A percentile compares a stretch with the other conserved stretches of the same genome.
phyloP scores from a whole-genome alignment of 2,113 vertebrate genomes.

The Egretta garzetta region DNA sequence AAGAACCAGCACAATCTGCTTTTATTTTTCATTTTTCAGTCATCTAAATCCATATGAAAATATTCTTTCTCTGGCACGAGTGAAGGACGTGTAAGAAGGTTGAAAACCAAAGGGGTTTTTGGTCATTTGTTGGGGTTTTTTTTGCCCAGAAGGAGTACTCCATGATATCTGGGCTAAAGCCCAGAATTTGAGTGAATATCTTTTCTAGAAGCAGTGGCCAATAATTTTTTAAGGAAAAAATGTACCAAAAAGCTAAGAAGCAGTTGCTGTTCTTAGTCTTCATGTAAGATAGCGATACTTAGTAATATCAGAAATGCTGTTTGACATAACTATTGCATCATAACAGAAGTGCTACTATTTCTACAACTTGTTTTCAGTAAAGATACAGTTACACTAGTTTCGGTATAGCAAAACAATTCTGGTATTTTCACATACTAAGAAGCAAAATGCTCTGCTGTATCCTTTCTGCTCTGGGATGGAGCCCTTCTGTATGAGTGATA shows the following conservation, averaged over 20 bases:
- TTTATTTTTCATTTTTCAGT: not conserved
- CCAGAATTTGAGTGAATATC: not conserved
- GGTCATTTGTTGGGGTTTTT: accelerated
- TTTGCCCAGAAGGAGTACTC: not conserved
- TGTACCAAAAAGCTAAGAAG: not conserved
- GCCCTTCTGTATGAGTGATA: not conserved
- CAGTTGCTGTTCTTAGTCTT: not conserved
- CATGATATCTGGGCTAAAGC: not conserved
- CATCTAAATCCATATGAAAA: not conserved
- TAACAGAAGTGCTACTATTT: not conserved
- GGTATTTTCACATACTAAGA: not conserved
- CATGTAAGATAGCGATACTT: not conserved
- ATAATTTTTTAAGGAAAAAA: not conserved
- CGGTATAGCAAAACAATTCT: not conserved
- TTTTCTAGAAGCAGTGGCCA: not conserved
- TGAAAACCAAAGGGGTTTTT: not conserved
- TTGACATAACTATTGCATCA: not conserved
- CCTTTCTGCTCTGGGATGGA: not conserved
- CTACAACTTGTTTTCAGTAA: not conserved
- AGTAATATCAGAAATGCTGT: not conserved
- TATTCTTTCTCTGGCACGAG: not conserved
- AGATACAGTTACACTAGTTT: not conserved
- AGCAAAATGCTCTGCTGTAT: not conserved
- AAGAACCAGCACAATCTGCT: not conserved
- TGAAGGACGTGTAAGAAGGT: not conserved